phyloP scores from a whole-genome alignment of 2,797 vertebrate genomes.

The Phoeniculus purpureus region DNA sequence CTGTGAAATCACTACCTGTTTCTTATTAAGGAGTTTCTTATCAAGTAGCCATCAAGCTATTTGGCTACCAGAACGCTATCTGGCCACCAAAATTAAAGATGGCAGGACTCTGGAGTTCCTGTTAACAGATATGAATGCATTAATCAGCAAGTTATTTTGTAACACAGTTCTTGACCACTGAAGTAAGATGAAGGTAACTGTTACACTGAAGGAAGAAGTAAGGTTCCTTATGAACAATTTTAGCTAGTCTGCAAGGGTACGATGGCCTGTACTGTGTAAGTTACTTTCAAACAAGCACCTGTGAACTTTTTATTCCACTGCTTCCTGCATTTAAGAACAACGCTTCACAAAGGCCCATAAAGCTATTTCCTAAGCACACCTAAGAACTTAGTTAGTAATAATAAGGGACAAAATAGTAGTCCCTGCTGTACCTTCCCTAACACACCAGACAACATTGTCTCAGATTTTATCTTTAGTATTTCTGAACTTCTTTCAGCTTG shows the following conservation, averaged over 20 bases:
- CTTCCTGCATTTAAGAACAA: neutral
- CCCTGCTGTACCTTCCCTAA: neutral
- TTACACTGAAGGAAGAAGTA: neutral
- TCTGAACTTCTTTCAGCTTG: neutral
- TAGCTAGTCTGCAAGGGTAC: neutral
- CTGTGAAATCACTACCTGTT: neutral
- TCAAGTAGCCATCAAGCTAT: neutral
- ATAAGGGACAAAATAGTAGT: neutral
- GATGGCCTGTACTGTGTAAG: neutral
- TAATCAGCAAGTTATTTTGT: neutral
- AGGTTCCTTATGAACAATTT: neutral
- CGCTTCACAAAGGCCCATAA: neutral
- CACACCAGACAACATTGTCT: neutral
- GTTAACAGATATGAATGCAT: neutral
- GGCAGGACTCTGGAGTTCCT: neutral
- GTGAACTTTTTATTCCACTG: neutral
- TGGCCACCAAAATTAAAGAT: neutral
- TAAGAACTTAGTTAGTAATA: neutral
- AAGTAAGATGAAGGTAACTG: neutral
- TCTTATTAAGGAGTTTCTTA: neutral
- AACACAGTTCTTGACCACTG: neutral
- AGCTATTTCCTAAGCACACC: neutral
- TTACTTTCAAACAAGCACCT: neutral
- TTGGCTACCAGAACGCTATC: neutral
- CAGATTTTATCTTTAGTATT: neutral